Percentiles rank a stretch among this genome's conserved stretches.
Conservation (phyloP, 2,113 vertebrate species). For the Cardinalis cardinalis region DNA sequence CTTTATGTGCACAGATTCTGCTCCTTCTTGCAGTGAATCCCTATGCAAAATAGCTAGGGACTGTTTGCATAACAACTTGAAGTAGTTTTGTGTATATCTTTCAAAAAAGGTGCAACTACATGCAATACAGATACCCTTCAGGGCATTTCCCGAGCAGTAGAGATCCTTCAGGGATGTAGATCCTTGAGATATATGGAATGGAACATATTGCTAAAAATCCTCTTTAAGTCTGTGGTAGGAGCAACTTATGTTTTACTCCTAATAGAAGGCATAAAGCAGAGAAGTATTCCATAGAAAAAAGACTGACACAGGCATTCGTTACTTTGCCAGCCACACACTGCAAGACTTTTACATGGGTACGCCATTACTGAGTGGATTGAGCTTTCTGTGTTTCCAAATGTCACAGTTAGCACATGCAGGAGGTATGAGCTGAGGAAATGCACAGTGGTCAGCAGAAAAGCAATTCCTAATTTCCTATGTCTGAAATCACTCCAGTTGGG, state of each 20-base stretch:
- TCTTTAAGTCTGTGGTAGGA: neutral
- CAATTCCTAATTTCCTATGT: neutral
- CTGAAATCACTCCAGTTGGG: neutral
- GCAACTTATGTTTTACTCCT: neutral
- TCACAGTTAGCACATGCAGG: neutral
- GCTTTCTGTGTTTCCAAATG: constrained; percentile 10
- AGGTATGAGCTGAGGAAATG: neutral
- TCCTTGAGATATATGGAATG: neutral
- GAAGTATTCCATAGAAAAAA: neutral
- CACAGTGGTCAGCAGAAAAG: constrained; percentile 16
- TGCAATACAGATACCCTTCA: neutral
- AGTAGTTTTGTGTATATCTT: neutral
- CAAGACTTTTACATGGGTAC: neutral
- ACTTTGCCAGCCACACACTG: neutral
- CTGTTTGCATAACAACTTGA: neutral
- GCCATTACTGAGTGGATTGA: neutral
- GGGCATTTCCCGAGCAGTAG: neutral
- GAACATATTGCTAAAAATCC: neutral
- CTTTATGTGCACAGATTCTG: neutral
- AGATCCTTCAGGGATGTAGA: neutral
- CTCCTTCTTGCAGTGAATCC: neutral
- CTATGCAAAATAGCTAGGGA: neutral
- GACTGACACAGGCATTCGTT: neutral
- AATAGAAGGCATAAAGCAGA: neutral
- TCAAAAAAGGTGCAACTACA: neutral